Conservation (phyloP, 2,888 invertebrate genomes). For the Coleophora flavipennella region DNA sequence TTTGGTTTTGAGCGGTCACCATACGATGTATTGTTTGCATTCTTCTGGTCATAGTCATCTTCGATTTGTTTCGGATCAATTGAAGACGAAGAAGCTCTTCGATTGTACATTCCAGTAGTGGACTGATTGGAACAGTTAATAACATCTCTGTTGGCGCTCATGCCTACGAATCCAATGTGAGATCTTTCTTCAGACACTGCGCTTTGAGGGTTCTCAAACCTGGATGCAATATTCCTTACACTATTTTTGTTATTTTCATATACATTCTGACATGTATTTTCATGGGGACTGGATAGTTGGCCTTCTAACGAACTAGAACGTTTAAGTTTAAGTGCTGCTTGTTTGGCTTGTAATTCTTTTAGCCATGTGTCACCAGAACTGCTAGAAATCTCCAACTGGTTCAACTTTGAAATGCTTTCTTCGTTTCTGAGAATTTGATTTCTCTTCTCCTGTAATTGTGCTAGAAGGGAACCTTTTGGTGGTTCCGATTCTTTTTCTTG, state of each 20-base stretch:
- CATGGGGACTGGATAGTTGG: slow-evolving; percentile 41
- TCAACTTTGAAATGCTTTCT: slow-evolving; percentile 36
- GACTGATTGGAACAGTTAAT: slow-evolving; percentile 57
- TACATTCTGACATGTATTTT: slow-evolving; percentile 23
- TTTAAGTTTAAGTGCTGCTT: slow-evolving; percentile 69
- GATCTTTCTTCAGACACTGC: slow-evolving; percentile 43
- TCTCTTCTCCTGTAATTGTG: slow-evolving; percentile 76
- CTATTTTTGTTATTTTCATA: slow-evolving; percentile 54
- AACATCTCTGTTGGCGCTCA: slow-evolving; percentile 60
- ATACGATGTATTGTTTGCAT: slow-evolving; percentile 41
- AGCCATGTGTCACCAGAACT: slow-evolving; percentile 77
- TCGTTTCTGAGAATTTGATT: slow-evolving; percentile 72
- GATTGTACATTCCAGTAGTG: slow-evolving; percentile 41
- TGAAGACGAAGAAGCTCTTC: slow-evolving; percentile 56
- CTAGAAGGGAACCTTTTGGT: slow-evolving; percentile 64
- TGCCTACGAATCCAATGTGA: slow-evolving; percentile 54
- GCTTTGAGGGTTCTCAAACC: slow-evolving; percentile 76
- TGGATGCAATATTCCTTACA: slow-evolving; percentile 86
- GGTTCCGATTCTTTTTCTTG: slow-evolving; percentile 42
- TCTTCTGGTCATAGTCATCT: slow-evolving; percentile 49
- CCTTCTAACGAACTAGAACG: slow-evolving; percentile 50
- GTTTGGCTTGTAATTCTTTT: slow-evolving; percentile 85
- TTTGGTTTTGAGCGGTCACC: slow-evolving; percentile 76
- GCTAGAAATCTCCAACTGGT: slow-evolving; percentile 38
- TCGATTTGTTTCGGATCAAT: slow-evolving; percentile 59